Percentiles rank a stretch among this genome's conserved stretches.
Conservation (phyloP, 2,888 invertebrate genomes). For the Ferdinandea cuprea region DNA sequence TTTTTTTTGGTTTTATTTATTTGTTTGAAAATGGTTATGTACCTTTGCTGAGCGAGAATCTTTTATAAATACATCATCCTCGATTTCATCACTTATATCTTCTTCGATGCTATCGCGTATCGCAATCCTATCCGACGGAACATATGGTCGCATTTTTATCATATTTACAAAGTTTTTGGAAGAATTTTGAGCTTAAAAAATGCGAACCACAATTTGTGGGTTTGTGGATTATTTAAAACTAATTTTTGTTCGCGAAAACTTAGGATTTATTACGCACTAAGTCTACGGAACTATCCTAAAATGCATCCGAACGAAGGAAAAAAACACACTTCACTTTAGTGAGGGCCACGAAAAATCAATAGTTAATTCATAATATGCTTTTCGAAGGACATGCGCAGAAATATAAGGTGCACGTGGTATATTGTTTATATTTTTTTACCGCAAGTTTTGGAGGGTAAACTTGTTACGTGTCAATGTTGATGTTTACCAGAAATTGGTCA, state of each 20-base stretch:
- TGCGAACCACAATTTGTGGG: background rate
- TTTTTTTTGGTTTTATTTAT: background rate
- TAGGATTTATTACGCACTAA: constrained; percentile 38
- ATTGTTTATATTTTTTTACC: constrained; percentile 57
- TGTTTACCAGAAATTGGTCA: constrained; percentile 21
- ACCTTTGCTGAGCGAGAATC: constrained; percentile 88
- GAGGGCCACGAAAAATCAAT: constrained; percentile 67
- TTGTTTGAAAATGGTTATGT: background rate
- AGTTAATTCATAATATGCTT: constrained; percentile 70
- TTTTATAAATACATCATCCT: constrained; percentile 90
- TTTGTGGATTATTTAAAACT: background rate
- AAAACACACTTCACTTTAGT: constrained; percentile 58
- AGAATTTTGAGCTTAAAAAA: constrained; percentile 23
- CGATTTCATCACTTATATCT: constrained; percentile 89
- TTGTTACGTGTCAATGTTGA: constrained; percentile 61
- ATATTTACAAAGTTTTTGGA: constrained; percentile 73
- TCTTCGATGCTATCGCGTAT: constrained; percentile 89
- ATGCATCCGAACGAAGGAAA: constrained; percentile 39
- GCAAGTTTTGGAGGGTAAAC: constrained; percentile 20
- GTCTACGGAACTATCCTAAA: constrained; percentile 19
- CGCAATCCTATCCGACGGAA: constrained; percentile 86
- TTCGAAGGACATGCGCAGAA: constrained; percentile 57
- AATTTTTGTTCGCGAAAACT: background rate
- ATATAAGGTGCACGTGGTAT: constrained; percentile 52
- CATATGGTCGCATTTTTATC: constrained; percentile 85